Evolutionary conservation across 2,113 vertebrate species (phyloP).

Genomic region (Archocentrus centrarchus): DNA sequence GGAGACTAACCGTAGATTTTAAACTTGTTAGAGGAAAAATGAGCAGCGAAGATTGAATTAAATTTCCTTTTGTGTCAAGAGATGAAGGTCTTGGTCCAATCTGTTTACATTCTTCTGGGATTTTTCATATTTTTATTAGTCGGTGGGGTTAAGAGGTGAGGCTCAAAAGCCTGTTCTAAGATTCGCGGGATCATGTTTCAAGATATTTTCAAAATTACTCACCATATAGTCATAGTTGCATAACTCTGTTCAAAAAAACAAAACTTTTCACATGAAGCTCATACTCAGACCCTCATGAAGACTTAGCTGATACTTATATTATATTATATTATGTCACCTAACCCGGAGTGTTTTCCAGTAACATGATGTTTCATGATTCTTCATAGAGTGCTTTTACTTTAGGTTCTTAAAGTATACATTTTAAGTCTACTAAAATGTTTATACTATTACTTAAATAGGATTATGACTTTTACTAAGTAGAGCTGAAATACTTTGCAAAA

Average conservation of each 20-base stretch:
- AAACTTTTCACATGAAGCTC: background rate
- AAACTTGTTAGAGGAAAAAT: background rate
- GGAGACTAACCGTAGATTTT: background rate
- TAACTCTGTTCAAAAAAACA: background rate
- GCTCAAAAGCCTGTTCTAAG: background rate
- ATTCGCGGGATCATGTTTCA: background rate
- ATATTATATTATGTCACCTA: background rate
- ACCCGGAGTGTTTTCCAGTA: no score
- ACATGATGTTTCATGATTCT: no score
- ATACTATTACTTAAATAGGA: no score
- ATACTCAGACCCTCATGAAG: background rate
- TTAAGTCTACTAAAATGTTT: no score
- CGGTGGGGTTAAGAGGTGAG: background rate
- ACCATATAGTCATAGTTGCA: background rate
- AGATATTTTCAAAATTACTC: background rate
- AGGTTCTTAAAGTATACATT: no score
- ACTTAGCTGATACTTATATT: background rate
- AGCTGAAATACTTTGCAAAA: no score
- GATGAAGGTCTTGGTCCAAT: background rate
- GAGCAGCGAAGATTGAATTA: background rate
- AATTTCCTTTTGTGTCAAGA: background rate
- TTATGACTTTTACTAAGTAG: no score
- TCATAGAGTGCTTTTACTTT: no score
- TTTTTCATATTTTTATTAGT: background rate
- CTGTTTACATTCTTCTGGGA: background rate